Evolutionary conservation across 2,888 invertebrate species (phyloP), one percentile per base, ranked within the genome.

Genomic region (Rhingia rostrata): DNA sequence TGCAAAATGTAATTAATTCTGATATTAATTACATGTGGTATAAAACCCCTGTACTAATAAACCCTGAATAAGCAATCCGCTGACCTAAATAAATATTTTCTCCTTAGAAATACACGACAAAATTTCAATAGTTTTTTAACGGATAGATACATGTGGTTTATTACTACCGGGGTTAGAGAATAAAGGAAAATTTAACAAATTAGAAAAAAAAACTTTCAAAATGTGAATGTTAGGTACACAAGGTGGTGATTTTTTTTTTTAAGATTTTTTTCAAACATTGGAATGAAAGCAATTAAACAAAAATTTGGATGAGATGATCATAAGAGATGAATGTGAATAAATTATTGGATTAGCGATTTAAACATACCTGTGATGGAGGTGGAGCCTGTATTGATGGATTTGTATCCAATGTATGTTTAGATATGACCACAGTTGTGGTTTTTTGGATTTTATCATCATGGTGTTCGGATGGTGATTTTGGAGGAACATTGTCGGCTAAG

Each of bases 401-500:
- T 79, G 92, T 92, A 87, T 96, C 96, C 88, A 97, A 93, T 74
- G 97, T 97, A 92, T 97, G 97, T 91, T 97, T 97, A 91, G 97
- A 97, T 97, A 97, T 97, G 74, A 97, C 97, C 88, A 97, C 96
- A 9, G 97, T 97, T 86, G 97, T 97, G 75, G 97, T 97, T 93
- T 97, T 97, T 87, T 94, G 92, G 88, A 94, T 93, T 89, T 94
- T 94, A 86, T 92, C 92, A 87, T 92, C 92, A 89, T 93, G 93
- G 86, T 94, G 94, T 39, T 94, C 93, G 86, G 93, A 93, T 54
- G 97, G 97, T 70, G 97, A 96, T 88, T 95, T 96, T 33, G 96
- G 96, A 64, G 94, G 93, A 86, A 91, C 90, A 70, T 89, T 88
- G 86, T 92, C 91, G 61, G 87, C 53, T 73, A 93, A 93, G 4